phyloP scores from a whole-genome alignment of 92 coral and sea anemone genomes.

The Epizoanthus rinbou region DNA sequence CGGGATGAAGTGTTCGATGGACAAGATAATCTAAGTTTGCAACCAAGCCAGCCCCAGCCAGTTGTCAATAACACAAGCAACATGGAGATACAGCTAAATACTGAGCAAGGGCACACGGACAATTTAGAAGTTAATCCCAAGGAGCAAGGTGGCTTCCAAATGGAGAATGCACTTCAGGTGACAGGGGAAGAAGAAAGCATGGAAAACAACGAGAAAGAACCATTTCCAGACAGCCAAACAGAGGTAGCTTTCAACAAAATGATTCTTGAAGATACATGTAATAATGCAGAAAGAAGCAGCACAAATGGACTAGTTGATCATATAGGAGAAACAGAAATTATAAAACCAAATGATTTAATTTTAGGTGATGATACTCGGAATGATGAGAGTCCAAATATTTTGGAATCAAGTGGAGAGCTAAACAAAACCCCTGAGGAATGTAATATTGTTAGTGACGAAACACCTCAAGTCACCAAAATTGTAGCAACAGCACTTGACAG shows the following conservation, averaged over 20 bases:
- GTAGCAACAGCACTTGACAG: slow-evolving; percentile 11
- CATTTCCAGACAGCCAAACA: background rate
- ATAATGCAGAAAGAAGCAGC: background rate
- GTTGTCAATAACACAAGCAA: background rate
- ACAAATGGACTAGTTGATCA: background rate
- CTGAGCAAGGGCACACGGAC: background rate
- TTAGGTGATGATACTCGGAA: background rate
- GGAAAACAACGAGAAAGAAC: background rate
- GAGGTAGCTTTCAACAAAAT: background rate
- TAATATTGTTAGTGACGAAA: background rate
- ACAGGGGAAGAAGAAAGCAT: background rate
- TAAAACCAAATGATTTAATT: background rate
- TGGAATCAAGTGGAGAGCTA: slow-evolving; percentile 18
- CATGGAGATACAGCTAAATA: background rate
- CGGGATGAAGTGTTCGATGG: background rate
- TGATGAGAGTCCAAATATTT: background rate
- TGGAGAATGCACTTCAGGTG: background rate
- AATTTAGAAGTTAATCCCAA: background rate
- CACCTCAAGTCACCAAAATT: background rate
- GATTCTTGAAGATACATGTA: background rate
- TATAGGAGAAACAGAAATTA: background rate
- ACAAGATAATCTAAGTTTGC: background rate
- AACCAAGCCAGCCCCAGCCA: background rate
- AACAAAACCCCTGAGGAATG: background rate
- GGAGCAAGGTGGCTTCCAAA: background rate